A percentile compares a stretch with the other conserved stretches of the same genome.
Evolutionary conservation across 2,113 vertebrate genomes (phyloP).

Genomic region (Hystrix cristata): DNA sequence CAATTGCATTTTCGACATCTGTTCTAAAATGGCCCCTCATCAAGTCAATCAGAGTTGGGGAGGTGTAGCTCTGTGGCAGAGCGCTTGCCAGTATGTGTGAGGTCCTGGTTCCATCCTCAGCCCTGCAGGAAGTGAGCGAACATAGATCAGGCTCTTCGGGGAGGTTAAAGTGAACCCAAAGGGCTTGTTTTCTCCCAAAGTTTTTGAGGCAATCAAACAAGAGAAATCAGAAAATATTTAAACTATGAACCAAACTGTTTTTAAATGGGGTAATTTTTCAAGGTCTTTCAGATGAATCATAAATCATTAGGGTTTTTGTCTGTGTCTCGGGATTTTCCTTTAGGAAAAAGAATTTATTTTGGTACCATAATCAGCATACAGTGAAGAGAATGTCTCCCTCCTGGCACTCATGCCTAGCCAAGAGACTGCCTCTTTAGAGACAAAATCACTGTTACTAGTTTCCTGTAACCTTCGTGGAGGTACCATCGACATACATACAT

Average conservation of each 20-base stretch:
- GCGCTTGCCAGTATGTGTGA: neutral
- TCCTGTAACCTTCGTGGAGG: neutral
- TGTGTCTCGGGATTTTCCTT: neutral
- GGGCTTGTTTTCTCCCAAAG: neutral
- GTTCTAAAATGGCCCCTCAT: neutral
- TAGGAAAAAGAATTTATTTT: constrained; percentile 47
- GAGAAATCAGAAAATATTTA: constrained; percentile 59
- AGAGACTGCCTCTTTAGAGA: neutral
- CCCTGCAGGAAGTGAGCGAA: neutral
- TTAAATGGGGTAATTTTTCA: constrained; percentile 39
- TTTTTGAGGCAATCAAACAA: constrained; percentile 9
- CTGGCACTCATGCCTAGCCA: neutral
- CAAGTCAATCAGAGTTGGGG: neutral
- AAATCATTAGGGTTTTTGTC: constrained; percentile 17
- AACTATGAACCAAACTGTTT: neutral
- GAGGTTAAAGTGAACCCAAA: constrained; percentile 28
- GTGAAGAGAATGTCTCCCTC: constrained; percentile 19
- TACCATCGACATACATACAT: neutral
- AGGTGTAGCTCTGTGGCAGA: neutral
- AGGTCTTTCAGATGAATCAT: constrained; percentile 39
- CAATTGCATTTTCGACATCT: neutral
- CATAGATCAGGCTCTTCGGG: neutral
- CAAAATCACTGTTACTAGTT: neutral
- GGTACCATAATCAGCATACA: neutral
- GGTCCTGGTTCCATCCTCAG: neutral